phyloP scores from a whole-genome alignment of 2,888 invertebrate species.

The Lasioglossum villosulum region DNA sequence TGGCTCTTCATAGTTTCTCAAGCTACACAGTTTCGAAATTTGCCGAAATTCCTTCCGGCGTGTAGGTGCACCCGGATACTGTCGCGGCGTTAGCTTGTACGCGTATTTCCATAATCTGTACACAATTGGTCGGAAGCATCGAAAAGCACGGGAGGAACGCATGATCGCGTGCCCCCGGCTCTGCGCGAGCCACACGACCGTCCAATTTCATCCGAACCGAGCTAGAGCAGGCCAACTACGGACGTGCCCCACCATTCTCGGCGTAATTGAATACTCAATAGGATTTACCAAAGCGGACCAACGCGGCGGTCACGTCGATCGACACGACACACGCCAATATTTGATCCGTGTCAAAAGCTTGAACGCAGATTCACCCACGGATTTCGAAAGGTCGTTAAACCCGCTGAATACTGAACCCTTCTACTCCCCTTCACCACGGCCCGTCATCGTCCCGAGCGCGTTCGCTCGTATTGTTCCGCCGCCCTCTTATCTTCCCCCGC shows the following conservation, averaged over 20 bases:
- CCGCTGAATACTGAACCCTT: constrained; percentile 31
- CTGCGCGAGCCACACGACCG: constrained; percentile 57
- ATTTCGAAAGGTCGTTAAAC: constrained; percentile 74
- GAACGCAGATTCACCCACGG: constrained; percentile 64
- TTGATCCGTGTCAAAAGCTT: constrained; percentile 76
- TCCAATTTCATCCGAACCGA: constrained; percentile 66
- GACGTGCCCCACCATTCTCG: constrained; percentile 50
- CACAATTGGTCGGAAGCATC: constrained; percentile 34
- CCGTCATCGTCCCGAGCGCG: constrained; percentile 4
- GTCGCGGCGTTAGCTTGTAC: neutral
- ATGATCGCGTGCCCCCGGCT: constrained; percentile 49
- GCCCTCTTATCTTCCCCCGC: constrained; percentile 27
- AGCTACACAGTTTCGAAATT: neutral
- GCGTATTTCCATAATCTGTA: constrained; percentile 52
- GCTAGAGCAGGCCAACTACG: constrained; percentile 55
- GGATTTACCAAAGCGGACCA: constrained; percentile 75
- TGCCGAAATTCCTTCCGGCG: neutral
- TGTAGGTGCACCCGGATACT: neutral
- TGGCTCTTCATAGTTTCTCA: neutral
- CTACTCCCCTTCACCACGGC: neutral
- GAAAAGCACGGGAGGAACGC: constrained; percentile 33
- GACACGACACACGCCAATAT: constrained; percentile 75
- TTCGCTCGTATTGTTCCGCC: constrained; percentile 36
- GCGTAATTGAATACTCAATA: constrained; percentile 76
- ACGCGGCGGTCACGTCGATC: constrained; percentile 62